Conservation (phyloP, 2,113 vertebrate species). For the Prunella himalayana region DNA sequence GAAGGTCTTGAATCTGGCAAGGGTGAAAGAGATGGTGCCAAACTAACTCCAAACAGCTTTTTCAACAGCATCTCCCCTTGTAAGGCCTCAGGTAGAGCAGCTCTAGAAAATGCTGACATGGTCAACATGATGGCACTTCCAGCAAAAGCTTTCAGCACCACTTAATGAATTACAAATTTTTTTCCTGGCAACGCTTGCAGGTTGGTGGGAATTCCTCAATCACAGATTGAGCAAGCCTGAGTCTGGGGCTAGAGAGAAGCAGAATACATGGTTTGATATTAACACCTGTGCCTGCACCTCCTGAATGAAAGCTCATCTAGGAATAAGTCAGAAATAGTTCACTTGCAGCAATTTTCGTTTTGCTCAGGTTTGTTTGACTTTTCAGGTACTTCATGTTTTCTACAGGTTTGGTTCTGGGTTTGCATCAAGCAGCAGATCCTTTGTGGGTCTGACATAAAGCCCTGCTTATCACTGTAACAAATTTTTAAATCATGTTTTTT, state of each 20-base stretch:
- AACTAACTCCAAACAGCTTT: background rate
- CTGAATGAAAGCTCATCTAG: background rate
- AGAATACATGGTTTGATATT: background rate
- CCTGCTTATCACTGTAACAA: background rate
- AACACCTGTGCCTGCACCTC: background rate
- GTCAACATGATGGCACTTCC: background rate
- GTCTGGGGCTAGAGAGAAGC: background rate
- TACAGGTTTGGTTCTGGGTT: background rate
- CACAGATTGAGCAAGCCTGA: background rate
- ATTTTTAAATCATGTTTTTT: background rate
- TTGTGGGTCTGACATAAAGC: background rate
- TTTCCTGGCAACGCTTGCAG: background rate
- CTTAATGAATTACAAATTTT: background rate
- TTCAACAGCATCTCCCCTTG: background rate
- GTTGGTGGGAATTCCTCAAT: background rate
- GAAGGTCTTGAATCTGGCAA: background rate
- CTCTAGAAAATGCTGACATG: background rate
- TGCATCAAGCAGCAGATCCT: background rate
- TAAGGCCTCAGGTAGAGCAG: background rate
- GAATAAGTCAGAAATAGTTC: background rate
- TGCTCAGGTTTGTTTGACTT: background rate
- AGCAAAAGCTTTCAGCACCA: constrained; percentile 14
- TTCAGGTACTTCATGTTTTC: background rate
- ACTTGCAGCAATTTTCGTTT: background rate
- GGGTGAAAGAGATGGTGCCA: background rate